These are phyloP conservation scores for Trisateles emortualis DNA, from an alignment of 2,888 invertebrate species.

Conservation along the genomic window DNA sequence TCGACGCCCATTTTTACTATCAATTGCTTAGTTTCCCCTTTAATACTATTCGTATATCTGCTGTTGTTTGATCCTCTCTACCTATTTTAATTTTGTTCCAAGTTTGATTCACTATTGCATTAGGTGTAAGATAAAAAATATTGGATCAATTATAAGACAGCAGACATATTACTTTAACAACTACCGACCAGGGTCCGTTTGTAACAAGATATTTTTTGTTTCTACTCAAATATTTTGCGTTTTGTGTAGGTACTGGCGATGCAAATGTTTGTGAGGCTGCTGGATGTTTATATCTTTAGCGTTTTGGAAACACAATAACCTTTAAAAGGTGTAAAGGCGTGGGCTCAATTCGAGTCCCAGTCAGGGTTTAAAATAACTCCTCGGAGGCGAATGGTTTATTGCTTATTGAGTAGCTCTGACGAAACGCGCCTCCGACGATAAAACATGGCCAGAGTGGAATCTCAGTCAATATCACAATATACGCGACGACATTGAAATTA, in stretches of 20 bases:
- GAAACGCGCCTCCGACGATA: slow-evolving; percentile 81
- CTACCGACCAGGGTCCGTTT: slow-evolving; percentile 9
- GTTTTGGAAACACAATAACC: slow-evolving; percentile 84
- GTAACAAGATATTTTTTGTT: not conserved
- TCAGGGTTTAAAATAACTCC: slow-evolving; percentile 82
- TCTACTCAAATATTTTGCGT: slow-evolving; percentile 21
- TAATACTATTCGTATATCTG: slow-evolving; percentile 78
- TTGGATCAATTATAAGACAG: too few species aligned
- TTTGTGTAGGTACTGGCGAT: slow-evolving; percentile 45
- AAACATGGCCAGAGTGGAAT: slow-evolving; percentile 80
- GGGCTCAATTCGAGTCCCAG: slow-evolving; percentile 75
- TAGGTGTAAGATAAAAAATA: too few species aligned
- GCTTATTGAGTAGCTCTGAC: slow-evolving; percentile 85
- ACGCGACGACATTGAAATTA: slow-evolving; percentile 84
- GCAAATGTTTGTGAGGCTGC: slow-evolving; percentile 49
- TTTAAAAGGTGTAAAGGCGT: slow-evolving; percentile 85
- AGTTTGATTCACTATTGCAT: not conserved
- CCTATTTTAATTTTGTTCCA: not conserved
- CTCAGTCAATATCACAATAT: slow-evolving; percentile 84
- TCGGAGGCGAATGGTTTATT: slow-evolving; percentile 85
- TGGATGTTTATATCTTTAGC: slow-evolving; percentile 65
- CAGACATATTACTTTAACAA: too few species aligned
- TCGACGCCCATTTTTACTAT: slow-evolving; percentile 84
- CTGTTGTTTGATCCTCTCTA: slow-evolving; percentile 49
- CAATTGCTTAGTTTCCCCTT: slow-evolving; percentile 85